Evolutionary conservation across 2,888 invertebrate species (phyloP), one percentile per base, ranked within the genome.

Genomic region (Meiosimyza decipiens): DNA sequence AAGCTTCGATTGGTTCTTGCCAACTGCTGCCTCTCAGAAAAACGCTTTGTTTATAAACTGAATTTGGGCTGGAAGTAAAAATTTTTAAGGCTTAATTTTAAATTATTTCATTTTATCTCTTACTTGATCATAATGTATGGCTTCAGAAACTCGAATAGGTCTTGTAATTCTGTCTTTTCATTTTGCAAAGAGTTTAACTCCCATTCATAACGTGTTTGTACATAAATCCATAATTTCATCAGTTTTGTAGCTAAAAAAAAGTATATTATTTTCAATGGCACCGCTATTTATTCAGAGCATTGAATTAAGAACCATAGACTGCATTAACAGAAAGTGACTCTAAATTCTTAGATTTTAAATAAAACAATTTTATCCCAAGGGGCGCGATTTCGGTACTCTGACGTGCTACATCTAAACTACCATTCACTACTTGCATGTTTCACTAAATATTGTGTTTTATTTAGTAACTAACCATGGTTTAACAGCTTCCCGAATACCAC

Each of bases 181-280:
- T 15, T 51, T 16, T 18, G 9, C 12, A 11, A 4, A 40, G 47
- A 11, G 64, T 59, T 74, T 1, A 81, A 9, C 74, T 86, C 83
- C 81, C 84, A 85, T 66, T 85, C 85, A 71, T 80, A 84, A 28
- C 85, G 83, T 4, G 82, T 80, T 50, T 74, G 71, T 7, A 85
- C 71, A 5, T 79, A 73, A 12, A 85, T 70, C 85, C 86, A 86
- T 6, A 59, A 71, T 67, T 81, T 83, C 77, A 86, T 80, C 3
- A 84, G 75, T 71, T 83, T 84, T 9, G 84, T 83, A n/a, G 83
- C 85, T 81, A 28, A 73, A 40, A 15, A 16, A 62, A 51, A 51
- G 3, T 12, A 16, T 22, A 16, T 9, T 28, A 55, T 11, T 16
- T 28, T 22, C 49, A 63, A 59, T 40, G 16, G 54, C 4, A 52